Conservation (phyloP, 2,797 vertebrate species). For the Muscicapa comitata region DNA sequence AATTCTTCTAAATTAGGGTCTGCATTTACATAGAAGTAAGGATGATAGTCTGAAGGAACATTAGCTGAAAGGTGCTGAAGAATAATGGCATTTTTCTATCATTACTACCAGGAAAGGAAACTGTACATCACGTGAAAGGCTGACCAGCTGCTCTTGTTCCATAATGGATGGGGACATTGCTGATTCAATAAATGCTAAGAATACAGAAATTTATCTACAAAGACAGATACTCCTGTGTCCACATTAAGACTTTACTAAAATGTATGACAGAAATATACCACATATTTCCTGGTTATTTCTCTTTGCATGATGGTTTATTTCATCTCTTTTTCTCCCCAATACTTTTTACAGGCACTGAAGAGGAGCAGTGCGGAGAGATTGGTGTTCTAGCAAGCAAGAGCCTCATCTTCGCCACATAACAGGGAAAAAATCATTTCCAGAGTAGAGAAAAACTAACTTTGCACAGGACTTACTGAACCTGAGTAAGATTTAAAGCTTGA, state of each 20-base stretch:
- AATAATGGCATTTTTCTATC: neutral
- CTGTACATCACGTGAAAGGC: neutral
- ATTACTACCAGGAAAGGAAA: neutral
- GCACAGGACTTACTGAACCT: neutral
- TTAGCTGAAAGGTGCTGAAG: neutral
- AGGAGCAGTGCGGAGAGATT: neutral
- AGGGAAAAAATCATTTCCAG: neutral
- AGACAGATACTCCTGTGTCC: neutral
- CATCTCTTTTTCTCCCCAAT: neutral
- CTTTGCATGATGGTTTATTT: neutral
- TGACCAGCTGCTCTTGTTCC: slow-evolving; percentile 18
- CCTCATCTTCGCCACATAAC: neutral
- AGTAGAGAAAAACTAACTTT: neutral
- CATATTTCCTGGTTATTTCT: neutral
- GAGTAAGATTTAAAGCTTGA: neutral
- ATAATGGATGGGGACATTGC: neutral
- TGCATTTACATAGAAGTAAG: neutral
- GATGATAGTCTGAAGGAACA: neutral
- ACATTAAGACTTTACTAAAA: slow-evolving; percentile 13
- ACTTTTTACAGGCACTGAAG: neutral
- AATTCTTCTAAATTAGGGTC: neutral
- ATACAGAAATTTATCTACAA: neutral
- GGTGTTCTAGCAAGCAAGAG: neutral
- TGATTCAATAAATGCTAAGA: slow-evolving; percentile 24
- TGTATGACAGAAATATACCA: neutral